Base-by-base conservation (phyloP, 2,888 invertebrate genomes). In the Osmoderma eremita region DNA sequence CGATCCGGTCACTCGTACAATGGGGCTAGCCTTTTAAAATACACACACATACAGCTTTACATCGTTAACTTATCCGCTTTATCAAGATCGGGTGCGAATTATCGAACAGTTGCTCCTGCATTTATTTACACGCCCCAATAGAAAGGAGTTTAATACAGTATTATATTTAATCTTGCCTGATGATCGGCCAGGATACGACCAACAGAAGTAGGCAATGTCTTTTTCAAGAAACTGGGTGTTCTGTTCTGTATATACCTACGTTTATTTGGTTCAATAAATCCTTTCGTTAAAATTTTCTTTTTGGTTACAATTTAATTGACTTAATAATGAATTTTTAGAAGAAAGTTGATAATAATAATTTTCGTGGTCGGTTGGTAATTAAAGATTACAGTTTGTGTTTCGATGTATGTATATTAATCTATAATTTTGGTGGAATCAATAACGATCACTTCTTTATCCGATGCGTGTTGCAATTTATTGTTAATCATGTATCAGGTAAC, bases 71-170 rank as follows among this genome's bases (percentile, higher is more conserved):
- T 48, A 61, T 61, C 42, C 45, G 22, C 45, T 45, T 61, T 61
- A 61, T 61, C 58, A 61, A 61, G 58, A 61, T 61, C 45, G 58
- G 48, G 58, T 61, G 58, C 45, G 58, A 61, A 61, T 61, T 61
- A 61, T 61, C 24, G 48, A 61, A 36, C 58, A 61, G 58, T 61
- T 61, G 58, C 58, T 24, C 30, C 48, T 61, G 45, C 45, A 61
- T 61, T 61, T 61, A 48, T 61, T 61, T 61, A 61, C 58, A 61
- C 58, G 24, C 58, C 58, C 58, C 45, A 61, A 45, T 61, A 61
- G 58, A 61, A 61, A 61, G 58, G 58, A 61, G 58, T 61, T 61
- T 61, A 61, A 61, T 61, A 48, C 45, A 45, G 45, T 45, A 45
- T 61, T 61, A 56, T 56, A 22, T 36, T 17, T 61, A 61, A 61